phyloP scores from a whole-genome alignment of 2,888 invertebrate species.

The Myopa testacea region DNA sequence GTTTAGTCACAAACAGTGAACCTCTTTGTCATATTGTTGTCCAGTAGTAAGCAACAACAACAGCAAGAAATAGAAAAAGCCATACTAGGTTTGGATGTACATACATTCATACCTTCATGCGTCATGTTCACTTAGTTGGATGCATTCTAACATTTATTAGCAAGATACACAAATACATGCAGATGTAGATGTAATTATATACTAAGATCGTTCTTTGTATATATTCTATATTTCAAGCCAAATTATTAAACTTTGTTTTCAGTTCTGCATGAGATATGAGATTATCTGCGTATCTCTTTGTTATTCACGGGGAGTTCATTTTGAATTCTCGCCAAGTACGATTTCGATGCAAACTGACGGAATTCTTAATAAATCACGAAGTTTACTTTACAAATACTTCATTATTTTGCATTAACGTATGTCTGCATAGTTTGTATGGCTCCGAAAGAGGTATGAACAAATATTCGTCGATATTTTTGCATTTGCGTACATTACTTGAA shows the following conservation, averaged over 20 bases:
- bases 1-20: background rate
- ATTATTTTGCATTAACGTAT: background rate
- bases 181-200: too few species aligned
- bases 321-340: too few species aligned
- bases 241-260: too few species aligned
- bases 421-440: background rate
- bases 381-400: too few species aligned
- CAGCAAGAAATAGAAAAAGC: background rate
- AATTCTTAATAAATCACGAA: too few species aligned
- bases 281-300: background rate
- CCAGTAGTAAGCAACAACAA: conserved; percentile 7
- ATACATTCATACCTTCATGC: background rate
- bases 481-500: conserved; percentile 15
- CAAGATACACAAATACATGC: background rate
- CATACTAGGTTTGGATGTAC: background rate
- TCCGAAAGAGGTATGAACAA: background rate
- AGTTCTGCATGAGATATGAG: too few species aligned
- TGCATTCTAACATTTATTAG: background rate
- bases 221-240: too few species aligned
- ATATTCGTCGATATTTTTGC: conserved; percentile 9
- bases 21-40: conserved; percentile 10
- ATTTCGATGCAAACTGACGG: too few species aligned
- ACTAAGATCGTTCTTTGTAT: too few species aligned
- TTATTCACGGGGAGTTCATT: background rate
- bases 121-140: background rate